phyloP scores from a whole-genome alignment of 1,140 invertebrate species.

The Drosophila kanapiae region DNA sequence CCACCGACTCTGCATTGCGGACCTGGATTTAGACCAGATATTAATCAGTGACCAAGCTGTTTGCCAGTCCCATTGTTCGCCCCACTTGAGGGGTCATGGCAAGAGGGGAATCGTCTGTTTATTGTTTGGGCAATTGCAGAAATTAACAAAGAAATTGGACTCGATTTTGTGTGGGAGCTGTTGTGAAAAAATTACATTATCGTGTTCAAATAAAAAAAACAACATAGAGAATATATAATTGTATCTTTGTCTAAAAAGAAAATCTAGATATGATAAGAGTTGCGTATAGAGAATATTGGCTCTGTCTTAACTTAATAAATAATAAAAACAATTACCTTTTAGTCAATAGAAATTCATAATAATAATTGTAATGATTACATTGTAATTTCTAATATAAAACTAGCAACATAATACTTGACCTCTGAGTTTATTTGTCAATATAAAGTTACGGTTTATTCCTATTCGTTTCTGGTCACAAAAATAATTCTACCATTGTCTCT shows the following conservation, averaged over 20 bases:
- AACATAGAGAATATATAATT: background rate
- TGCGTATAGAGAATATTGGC: background rate
- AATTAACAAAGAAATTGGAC: conserved; percentile 58
- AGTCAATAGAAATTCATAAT: no score
- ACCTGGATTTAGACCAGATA: conserved; percentile 33
- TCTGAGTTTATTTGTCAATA: no score
- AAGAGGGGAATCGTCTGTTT: background rate
- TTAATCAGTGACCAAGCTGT: conserved; percentile 37
- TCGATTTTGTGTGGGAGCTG: background rate
- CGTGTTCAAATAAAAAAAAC: background rate
- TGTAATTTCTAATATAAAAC: no score
- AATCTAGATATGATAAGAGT: background rate
- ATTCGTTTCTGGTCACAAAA: no score
- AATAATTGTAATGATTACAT: no score
- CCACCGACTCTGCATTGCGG: conserved; percentile 28
- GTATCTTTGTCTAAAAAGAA: background rate
- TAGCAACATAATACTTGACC: no score
- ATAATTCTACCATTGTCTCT: no score
- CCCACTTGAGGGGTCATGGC: conserved; percentile 1
- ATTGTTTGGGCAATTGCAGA: conserved; percentile 46
- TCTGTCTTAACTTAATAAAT: background rate
- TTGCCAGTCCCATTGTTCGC: conserved; percentile 13
- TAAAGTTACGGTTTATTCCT: no score
- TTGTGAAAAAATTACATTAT: conserved; percentile 18
- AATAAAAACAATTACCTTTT: no score